These are phyloP conservation scores for Drosophila subquinaria DNA, from an alignment of 2,888 invertebrate species.

Conservation along the genomic window DNA sequence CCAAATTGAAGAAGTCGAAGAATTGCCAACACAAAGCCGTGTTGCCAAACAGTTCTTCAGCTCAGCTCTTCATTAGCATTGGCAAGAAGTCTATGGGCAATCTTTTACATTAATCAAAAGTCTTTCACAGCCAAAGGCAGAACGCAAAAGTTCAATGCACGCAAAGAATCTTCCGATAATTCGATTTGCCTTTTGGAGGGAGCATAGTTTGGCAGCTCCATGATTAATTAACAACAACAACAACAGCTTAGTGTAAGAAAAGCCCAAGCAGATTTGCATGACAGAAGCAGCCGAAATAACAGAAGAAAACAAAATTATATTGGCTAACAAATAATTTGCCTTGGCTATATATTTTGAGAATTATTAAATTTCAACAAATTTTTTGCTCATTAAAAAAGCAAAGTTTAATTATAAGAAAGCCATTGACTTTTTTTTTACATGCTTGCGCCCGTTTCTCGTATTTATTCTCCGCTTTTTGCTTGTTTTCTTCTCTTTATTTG, in stretches of 20 bases:
- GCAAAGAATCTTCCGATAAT: conserved; percentile 28
- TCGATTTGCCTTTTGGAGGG: conserved; percentile 1
- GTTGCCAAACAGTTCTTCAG: conserved; percentile 28
- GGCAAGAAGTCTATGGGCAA: conserved; percentile 27
- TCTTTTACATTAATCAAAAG: conserved; percentile 58
- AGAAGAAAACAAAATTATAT: conserved; percentile 37
- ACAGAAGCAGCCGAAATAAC: conserved; percentile 38
- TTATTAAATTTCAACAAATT: conserved; percentile 52
- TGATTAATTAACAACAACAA: conserved; percentile 13
- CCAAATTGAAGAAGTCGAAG: conserved; percentile 7
- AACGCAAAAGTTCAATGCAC: conserved; percentile 63
- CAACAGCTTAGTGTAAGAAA: conserved; percentile 44
- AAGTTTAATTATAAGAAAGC: conserved; percentile 80
- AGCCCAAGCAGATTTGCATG: conserved; percentile 67
- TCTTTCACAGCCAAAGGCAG: conserved; percentile 56
- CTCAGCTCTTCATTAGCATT: conserved; percentile 49
- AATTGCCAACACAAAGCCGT: conserved; percentile 8
- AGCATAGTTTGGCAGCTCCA: conserved; percentile 40
- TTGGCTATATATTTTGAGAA: conserved; percentile 22
- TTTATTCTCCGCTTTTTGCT: conserved; percentile 26
- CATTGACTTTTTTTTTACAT: conserved; percentile 70
- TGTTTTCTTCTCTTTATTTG: conserved; percentile 56
- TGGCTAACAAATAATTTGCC: conserved; percentile 41
- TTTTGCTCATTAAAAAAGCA: conserved; percentile 69
- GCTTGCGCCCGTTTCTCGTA: conserved; percentile 17